phyloP scores from a whole-genome alignment of 2,113 vertebrate species.

The Toxotes chatareus region DNA sequence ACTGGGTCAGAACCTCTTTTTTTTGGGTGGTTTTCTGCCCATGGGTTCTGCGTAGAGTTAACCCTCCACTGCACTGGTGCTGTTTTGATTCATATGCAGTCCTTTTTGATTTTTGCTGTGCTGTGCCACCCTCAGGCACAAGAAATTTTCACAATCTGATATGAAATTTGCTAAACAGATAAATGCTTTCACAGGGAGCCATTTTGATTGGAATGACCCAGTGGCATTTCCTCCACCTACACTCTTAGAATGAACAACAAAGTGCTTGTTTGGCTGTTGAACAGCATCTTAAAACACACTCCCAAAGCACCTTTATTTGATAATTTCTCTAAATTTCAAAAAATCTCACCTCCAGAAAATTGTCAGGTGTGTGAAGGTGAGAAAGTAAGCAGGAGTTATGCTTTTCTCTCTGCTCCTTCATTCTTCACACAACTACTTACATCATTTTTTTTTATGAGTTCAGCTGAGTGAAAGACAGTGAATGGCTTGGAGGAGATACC shows the following conservation, averaged over 20 bases:
- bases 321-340: background rate
- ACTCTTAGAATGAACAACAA: background rate
- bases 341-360: background rate
- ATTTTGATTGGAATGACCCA: background rate
- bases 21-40: background rate
- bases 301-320: background rate
- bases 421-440: background rate
- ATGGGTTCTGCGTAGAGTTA: background rate
- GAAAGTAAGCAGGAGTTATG: no score
- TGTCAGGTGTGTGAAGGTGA: background rate
- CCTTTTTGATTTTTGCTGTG: no score
- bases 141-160: background rate
- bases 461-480: no score
- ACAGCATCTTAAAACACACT: background rate
- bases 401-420: background rate
- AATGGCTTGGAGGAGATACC: background rate
- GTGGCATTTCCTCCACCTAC: background rate
- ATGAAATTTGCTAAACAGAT: background rate
- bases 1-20: no score
- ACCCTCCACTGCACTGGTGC: no score
- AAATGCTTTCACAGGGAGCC: background rate
- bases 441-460: background rate
- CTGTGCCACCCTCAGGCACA: no score
- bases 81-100: no score
- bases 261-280: background rate